Base-by-base conservation (phyloP, 2,113 vertebrate species). In the Desmodus rotundus region DNA sequence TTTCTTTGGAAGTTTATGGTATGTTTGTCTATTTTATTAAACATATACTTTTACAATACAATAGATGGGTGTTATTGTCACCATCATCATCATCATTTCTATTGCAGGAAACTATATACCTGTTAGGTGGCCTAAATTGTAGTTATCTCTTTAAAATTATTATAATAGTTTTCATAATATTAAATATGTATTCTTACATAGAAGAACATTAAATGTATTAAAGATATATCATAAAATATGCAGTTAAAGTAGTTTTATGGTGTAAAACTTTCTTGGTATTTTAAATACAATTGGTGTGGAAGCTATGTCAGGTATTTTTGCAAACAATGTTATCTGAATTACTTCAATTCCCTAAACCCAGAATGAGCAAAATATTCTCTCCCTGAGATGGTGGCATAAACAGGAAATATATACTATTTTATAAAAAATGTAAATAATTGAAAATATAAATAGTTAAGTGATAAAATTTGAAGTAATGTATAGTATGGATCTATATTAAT, bases 211-310 rank as follows among this genome's bases (percentile, higher is more conserved):
- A 78, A 78, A 52, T n/a, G 52, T 54, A 36, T 36, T 78, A 54
- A 36, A 26, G 36, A 20, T 7, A 38, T 16, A 80, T 80, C n/a
- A 56, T 5, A 56, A 56, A 80, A 80, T 80, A 28, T 4, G 24
- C 36, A 52, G 52, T 83, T 56, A 68, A 84, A 67, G 85, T 81
- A 84, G 26, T 61, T 56, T 80, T 74, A 82, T 9, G 15, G 13
- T 86, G 52, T 70, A 87, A 94, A 92, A 89, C 28, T 92, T 73
- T 22, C 80, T 41, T 92, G 45, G 22, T 36, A 74, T 41, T 94
- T 77, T n/a, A 65, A 83, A 33, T 13, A 28, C 63, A 56, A 38
- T 72, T 70, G 52, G 43, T 89, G 13, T 43, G 19, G 58, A 45
- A 81, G 50, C 7, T 19, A 63, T 52, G 22, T 38, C 15, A 36